phyloP scores from a whole-genome alignment of 2,888 invertebrate species.

The Phalangium opilio region DNA sequence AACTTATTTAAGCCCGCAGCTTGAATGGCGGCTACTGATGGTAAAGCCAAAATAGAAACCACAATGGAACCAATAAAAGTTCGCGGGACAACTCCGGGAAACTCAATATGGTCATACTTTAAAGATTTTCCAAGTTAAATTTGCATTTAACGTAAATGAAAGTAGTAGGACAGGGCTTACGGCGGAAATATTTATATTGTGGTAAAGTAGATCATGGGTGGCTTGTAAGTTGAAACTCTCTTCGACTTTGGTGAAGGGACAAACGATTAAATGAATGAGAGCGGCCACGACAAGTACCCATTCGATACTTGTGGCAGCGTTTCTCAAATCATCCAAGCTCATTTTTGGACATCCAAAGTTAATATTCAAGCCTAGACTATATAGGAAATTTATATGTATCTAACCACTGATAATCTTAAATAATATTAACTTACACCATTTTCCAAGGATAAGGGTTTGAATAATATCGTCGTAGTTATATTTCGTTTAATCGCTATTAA shows the following conservation, averaged over 20 bases:
- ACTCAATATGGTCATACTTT: constrained; percentile 85
- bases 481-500: no score
- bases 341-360: no score
- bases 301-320: background rate
- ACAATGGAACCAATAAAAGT: constrained; percentile 83
- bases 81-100: constrained; percentile 89
- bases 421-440: no score
- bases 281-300: constrained; percentile 13
- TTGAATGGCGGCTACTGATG: constrained; percentile 51
- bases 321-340: no score
- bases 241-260: constrained; percentile 97
- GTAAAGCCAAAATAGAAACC: constrained; percentile 59
- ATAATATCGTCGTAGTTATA: no score
- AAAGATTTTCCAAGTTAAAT: no score
- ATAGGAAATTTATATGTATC: no score
- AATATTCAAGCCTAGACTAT: no score
- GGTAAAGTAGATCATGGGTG: constrained; percentile 86
- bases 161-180: constrained; percentile 42
- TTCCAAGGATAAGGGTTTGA: no score
- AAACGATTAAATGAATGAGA: constrained; percentile 57
- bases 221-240: constrained; percentile 99
- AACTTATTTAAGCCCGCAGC: constrained; percentile 60
- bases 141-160: background rate
- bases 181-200: constrained; percentile 64
- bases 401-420: no score